Percentiles rank a stretch among this genome's conserved stretches.
These are phyloP conservation scores for Lordiphosa andalusiaca DNA, from an alignment of 2,888 invertebrate species.

Conservation along the genomic window DNA sequence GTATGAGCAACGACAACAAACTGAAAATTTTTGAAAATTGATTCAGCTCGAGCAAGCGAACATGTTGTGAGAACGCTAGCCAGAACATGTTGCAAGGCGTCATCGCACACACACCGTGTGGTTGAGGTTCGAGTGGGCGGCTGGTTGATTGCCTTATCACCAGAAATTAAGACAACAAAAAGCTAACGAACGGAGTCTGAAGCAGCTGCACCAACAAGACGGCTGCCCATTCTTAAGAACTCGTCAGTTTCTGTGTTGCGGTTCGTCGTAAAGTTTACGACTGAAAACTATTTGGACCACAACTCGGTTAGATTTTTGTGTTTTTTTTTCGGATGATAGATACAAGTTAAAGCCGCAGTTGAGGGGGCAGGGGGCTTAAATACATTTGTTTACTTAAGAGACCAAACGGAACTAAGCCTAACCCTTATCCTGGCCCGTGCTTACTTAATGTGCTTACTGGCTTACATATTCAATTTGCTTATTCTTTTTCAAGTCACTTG, in stretches of 20 bases:
- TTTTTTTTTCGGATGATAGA: slow-evolving; percentile 1
- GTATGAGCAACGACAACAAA: slow-evolving; percentile 55
- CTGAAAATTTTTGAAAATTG: slow-evolving; percentile 29
- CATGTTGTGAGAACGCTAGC: slow-evolving; percentile 29
- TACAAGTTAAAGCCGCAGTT: background rate
- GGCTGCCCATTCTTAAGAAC: slow-evolving; percentile 1
- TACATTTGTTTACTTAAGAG: too few species aligned
- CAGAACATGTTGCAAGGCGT: slow-evolving; percentile 41
- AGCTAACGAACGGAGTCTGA: slow-evolving; percentile 15
- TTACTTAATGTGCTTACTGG: too few species aligned
- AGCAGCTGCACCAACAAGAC: slow-evolving; percentile 6
- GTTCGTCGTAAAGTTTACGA: slow-evolving; percentile 1
- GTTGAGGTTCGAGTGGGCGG: slow-evolving; percentile 6
- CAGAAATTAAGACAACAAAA: slow-evolving; percentile 64
- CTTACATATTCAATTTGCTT: too few species aligned
- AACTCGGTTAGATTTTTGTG: slow-evolving; percentile 2
- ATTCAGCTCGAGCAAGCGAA: slow-evolving; percentile 15
- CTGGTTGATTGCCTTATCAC: slow-evolving; percentile 56
- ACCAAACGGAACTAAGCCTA: too few species aligned
- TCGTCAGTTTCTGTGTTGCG: background rate
- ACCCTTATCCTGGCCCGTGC: too few species aligned
- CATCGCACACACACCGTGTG: background rate
- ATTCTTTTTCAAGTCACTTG: too few species aligned
- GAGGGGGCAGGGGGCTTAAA: too few species aligned
- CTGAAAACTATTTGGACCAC: slow-evolving; percentile 14